A percentile compares a stretch with the other conserved stretches of the same genome.
Evolutionary conservation across 2,113 vertebrate genomes (phyloP).

Genomic region (Sphaerodactylus townsendi): DNA sequence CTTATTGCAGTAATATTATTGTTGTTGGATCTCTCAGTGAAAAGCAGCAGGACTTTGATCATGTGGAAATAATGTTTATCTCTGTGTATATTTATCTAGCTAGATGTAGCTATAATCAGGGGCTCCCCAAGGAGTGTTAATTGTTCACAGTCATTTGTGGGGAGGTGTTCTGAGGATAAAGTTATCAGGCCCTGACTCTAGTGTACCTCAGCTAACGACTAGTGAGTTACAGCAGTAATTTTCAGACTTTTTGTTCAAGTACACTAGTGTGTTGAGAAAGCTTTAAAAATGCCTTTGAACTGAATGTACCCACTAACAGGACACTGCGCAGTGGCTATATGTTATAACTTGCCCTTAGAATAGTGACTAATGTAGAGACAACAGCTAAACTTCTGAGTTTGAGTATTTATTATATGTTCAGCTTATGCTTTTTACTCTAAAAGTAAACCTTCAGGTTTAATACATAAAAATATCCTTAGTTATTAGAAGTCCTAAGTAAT

Average conservation of each 20-base stretch:
- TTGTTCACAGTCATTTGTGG: neutral
- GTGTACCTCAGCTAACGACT: no score
- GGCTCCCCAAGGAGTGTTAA: neutral
- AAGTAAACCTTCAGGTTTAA: neutral
- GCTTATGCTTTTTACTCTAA: neutral
- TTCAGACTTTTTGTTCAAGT: neutral
- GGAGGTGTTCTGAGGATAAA: no score
- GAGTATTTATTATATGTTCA: neutral
- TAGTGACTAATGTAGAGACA: neutral
- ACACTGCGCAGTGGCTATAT: neutral
- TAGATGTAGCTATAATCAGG: neutral
- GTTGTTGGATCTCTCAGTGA: neutral
- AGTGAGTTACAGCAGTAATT: no score
- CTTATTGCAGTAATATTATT: neutral
- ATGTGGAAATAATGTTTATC: neutral
- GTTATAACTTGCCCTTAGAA: neutral
- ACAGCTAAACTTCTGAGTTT: neutral
- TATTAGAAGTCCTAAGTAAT: neutral
- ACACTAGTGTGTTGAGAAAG: neutral
- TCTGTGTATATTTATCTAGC: neutral
- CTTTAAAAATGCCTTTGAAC: neutral
- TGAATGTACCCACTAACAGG: neutral
- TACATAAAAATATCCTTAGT: neutral
- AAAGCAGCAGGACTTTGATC: neutral
- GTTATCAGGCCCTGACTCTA: neutral